Percentiles rank a stretch among this genome's conserved stretches.
phyloP scores from a whole-genome alignment of 2,888 invertebrate species.

The Synanthedon formicaeformis region DNA sequence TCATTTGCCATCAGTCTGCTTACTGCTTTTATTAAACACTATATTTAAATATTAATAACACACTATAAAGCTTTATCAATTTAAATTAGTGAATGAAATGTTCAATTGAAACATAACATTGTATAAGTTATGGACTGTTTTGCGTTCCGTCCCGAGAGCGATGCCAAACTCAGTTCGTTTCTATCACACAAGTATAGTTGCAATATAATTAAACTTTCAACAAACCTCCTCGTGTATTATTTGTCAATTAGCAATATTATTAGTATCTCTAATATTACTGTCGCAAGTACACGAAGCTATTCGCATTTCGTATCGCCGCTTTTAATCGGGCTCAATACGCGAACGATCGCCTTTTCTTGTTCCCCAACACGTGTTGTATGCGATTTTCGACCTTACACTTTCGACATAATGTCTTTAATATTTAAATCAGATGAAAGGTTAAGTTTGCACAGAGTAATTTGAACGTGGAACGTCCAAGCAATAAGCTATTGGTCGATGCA shows the following conservation, averaged over 20 bases:
- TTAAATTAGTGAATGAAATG: no score
- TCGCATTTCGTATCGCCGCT: slow-evolving; percentile 10
- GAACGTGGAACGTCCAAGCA: slow-evolving; percentile 45
- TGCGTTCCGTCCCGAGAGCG: no score
- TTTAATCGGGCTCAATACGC: slow-evolving; percentile 29
- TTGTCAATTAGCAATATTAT: slow-evolving; percentile 21
- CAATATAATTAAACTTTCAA: neutral
- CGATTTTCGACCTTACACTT: slow-evolving; percentile 12
- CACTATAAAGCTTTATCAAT: no score
- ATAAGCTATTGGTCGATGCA: slow-evolving; percentile 58
- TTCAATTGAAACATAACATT: no score
- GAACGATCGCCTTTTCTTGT: slow-evolving; percentile 1
- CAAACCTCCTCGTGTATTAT: slow-evolving; percentile 4
- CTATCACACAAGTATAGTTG: neutral
- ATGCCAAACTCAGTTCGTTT: neutral
- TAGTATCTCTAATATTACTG: slow-evolving; percentile 12
- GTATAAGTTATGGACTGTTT: no score
- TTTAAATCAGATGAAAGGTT: slow-evolving; percentile 13
- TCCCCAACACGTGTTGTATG: neutral
- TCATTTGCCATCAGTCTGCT: no score
- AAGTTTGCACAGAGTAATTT: slow-evolving; percentile 35
- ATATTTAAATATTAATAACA: no score
- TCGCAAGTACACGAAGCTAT: slow-evolving; percentile 3
- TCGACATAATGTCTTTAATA: slow-evolving; percentile 9
- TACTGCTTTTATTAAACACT: no score